Evolutionary conservation across 2,113 vertebrate species (phyloP).

Genomic region (Xenus cinereus): DNA sequence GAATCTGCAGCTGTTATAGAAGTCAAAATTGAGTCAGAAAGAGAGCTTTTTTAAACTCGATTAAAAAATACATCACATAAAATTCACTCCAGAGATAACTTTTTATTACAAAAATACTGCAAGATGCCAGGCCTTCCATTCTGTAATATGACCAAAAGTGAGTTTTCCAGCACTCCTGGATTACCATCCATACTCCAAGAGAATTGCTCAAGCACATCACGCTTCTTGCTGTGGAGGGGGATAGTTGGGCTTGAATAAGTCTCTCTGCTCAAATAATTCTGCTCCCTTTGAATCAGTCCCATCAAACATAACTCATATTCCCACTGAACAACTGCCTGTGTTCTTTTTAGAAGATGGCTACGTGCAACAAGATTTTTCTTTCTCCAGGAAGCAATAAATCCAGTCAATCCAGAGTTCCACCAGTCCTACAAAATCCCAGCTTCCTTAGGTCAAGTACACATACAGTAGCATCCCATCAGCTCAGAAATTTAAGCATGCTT

Average conservation of each 20-base stretch:
- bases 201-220: not conserved
- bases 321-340: not conserved
- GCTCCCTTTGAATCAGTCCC: not conserved
- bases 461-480: not conserved
- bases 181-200: not conserved
- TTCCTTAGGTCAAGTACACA: not conserved
- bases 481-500: not conserved
- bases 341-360: not conserved
- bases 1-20: not conserved
- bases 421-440: not conserved
- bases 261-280: not conserved
- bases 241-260: rapidly evolving
- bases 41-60: not conserved
- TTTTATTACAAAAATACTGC: not conserved
- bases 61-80: not conserved
- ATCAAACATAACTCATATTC: not conserved
- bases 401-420: not conserved
- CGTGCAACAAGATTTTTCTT: not conserved
- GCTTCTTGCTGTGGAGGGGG: not conserved
- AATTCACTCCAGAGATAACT: not conserved
- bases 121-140: not conserved
- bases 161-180: not conserved
- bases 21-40: not conserved
- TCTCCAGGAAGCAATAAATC: not conserved
- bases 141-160: not conserved